Evolutionary conservation across 2,797 vertebrate genomes (phyloP).

Genomic region (Danio aesculapii): DNA sequence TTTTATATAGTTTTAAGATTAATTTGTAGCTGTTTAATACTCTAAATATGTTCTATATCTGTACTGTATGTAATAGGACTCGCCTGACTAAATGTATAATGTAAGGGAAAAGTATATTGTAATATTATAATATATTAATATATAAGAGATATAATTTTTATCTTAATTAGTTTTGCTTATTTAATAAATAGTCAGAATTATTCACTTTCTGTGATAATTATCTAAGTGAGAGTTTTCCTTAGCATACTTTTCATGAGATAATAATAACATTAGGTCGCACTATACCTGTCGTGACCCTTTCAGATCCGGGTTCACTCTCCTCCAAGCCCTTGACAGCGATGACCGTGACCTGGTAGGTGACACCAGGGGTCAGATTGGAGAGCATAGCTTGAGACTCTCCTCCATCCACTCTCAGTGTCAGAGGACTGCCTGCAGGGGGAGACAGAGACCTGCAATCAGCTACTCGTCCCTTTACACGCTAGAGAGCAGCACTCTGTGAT

Average conservation of each 20-base stretch:
- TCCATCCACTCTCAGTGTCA: constrained; percentile 82
- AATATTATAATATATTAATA: too few relatives aligned
- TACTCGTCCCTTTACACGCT: not conserved
- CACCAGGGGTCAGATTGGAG: constrained; percentile 85
- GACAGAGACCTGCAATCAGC: constrained; percentile 12
- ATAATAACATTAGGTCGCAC: not conserved
- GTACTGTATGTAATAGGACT: too few relatives aligned
- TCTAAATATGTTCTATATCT: too few relatives aligned
- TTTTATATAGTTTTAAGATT: too few relatives aligned
- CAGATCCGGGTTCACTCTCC: constrained; percentile 90
- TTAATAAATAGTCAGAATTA: too few relatives aligned
- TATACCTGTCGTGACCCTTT: constrained; percentile 88
- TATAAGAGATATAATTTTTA: too few relatives aligned
- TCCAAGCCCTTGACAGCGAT: constrained; percentile 87
- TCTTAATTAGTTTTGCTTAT: too few relatives aligned
- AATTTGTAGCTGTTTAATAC: too few relatives aligned
- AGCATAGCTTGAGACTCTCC: constrained; percentile 81
- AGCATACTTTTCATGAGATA: not conserved
- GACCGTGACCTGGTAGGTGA: constrained; percentile 87
- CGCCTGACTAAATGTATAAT: too few relatives aligned
- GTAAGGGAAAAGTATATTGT: too few relatives aligned
- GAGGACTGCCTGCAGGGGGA: constrained; percentile 78
- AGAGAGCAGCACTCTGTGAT: constrained; percentile 34
- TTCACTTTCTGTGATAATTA: not conserved
- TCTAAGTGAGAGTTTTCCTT: not conserved